phyloP scores from a whole-genome alignment of 1,140 invertebrate genomes.

The Chionoecetes opilio region DNA sequence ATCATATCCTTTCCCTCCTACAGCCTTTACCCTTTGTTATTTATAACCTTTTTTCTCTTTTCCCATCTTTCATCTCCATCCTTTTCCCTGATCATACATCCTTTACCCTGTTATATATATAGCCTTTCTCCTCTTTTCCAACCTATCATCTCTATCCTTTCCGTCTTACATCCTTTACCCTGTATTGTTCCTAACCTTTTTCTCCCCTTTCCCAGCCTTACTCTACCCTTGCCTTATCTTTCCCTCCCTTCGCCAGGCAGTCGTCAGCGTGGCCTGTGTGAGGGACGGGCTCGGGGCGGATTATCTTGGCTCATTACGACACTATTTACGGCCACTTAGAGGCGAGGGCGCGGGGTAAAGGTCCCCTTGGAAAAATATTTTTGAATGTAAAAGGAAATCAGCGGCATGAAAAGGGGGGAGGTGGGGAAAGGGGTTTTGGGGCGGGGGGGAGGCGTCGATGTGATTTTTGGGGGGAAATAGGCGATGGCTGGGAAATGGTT shows the following conservation, averaged over 20 bases:
- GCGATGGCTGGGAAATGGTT: too few relatives aligned
- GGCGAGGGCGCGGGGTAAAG: neutral
- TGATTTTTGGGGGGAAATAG: neutral
- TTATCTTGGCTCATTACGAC: neutral
- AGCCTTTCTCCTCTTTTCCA: neutral
- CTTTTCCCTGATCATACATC: neutral
- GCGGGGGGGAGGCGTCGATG: too few relatives aligned
- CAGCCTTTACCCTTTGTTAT: too few relatives aligned
- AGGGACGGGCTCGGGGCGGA: neutral
- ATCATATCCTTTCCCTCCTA: neutral
- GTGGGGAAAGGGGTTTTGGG: too few relatives aligned
- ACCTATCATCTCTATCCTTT: neutral
- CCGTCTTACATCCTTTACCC: too few relatives aligned
- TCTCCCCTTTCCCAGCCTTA: neutral
- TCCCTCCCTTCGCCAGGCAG: neutral
- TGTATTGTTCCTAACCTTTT: too few relatives aligned
- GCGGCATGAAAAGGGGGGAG: neutral
- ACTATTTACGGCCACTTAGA: constrained; percentile 20
- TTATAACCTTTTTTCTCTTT: too few relatives aligned
- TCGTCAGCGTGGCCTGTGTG: neutral
- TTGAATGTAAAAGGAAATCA: neutral
- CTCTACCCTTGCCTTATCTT: neutral
- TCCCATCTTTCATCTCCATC: neutral
- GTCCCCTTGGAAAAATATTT: neutral
- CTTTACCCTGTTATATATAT: neutral